Evolutionary conservation across 2,888 invertebrate genomes (phyloP), one percentile per base, ranked within the genome.

Genomic region (Drosophila cognata): DNA sequence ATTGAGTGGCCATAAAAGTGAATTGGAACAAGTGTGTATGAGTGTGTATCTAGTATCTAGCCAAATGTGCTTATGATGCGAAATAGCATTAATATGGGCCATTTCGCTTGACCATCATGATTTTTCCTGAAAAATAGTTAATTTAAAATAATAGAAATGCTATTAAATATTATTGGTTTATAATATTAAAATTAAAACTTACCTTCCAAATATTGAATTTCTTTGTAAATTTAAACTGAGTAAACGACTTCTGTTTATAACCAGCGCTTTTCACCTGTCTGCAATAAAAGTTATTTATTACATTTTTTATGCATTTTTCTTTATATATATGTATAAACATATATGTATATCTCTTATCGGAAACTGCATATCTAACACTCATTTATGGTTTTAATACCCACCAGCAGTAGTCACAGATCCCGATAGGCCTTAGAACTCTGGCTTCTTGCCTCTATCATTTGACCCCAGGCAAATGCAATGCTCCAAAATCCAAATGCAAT

Each of bases 401-500:
- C 36, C 33, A 71, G 72, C 33, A 71, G 67, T 41, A 55, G 58
- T 48, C 43, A 62, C 36, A 52, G 78, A 46, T 51, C 29, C 55
- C 59, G 63, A 58, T 64, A 64, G 78, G 60, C 67, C 72, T 66
- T n/a, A 52, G 33, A 38, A 36, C 36, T 65, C 21, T 61, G 29
- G 29, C 25, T 41, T 38, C 25, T 58, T 2, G 46, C 28, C 62
- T 59, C 7, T 41, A 33, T 18, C 21, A 61, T 18, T 38, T 41
- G 25, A 46, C 52, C 50, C 48, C 18, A 58, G 51, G 62, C 55
- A n/a, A 63, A 60, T 64, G 72, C 68, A 70, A 68, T 71, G 66
- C 56, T 58, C 71, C 77, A 62, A 86, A 89, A 89, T 88, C 74
- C 81, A 73, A 89, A 85, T 89, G 90, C 88, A 85, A 89, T 85